Conservation (phyloP, 2,797 vertebrate genomes). For the Tapera naevia region DNA sequence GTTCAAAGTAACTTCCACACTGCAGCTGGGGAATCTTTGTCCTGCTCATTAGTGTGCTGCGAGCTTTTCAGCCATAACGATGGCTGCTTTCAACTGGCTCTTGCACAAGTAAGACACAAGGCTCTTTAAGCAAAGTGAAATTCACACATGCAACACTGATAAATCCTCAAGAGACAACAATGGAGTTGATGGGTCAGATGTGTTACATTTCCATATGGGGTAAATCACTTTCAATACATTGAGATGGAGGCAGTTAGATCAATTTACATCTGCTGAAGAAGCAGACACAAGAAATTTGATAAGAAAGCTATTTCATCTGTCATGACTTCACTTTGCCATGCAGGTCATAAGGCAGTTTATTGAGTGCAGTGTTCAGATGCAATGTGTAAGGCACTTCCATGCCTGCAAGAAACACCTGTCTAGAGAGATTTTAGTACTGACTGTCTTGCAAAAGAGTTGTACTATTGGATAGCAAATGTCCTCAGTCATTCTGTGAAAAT, state of each 20-base stretch:
- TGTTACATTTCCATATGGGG: background rate
- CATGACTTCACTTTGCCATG: background rate
- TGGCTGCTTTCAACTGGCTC: background rate
- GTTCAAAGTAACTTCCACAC: background rate
- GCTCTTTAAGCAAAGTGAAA: slow-evolving; percentile 6
- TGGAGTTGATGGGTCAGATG: accelerated
- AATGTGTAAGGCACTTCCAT: background rate
- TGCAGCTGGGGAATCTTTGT: background rate
- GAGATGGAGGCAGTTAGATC: background rate
- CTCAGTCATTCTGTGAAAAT: background rate
- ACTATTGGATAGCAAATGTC: background rate
- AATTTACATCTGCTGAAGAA: background rate
- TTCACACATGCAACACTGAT: background rate
- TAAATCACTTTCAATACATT: background rate
- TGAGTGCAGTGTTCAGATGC: background rate
- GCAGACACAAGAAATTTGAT: background rate
- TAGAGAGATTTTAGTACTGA: slow-evolving; percentile 6
- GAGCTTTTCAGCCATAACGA: background rate
- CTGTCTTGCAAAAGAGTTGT: slow-evolving; percentile 16
- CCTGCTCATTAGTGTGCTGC: background rate
- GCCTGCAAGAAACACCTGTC: slow-evolving; percentile 30
- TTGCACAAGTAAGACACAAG: background rate
- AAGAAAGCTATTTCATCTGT: background rate
- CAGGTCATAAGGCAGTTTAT: background rate
- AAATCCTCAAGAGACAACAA: background rate